A percentile compares a stretch with the other conserved stretches of the same genome.
These are phyloP conservation scores for Stichodactyla helianthus DNA, from an alignment of 64 coral and sea anemone genomes.

Conservation along the genomic window DNA sequence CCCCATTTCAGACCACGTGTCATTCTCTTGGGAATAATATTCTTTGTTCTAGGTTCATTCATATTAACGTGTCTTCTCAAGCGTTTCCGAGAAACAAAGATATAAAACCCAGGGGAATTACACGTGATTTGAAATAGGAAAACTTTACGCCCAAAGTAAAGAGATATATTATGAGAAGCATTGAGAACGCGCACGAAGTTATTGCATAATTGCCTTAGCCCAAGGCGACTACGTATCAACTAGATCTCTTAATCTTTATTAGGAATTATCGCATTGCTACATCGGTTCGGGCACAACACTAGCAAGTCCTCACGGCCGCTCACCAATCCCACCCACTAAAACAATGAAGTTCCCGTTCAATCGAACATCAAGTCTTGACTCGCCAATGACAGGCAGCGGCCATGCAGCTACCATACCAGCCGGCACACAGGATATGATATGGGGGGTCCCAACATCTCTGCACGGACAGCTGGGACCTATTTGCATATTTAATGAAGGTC, in stretches of 20 bases:
- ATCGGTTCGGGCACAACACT: slow-evolving; percentile 69
- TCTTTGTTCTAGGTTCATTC: too few relatives aligned
- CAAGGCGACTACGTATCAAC: too few relatives aligned
- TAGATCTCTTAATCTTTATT: not conserved
- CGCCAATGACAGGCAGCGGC: not conserved
- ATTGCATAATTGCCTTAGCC: too few relatives aligned
- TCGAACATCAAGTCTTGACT: slow-evolving; percentile 18
- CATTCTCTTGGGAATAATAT: too few relatives aligned
- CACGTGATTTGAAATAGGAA: too few relatives aligned
- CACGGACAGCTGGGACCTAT: slow-evolving; percentile 92
- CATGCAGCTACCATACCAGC: slow-evolving; percentile 49
- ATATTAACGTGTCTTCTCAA: too few relatives aligned
- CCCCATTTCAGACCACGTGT: too few relatives aligned
- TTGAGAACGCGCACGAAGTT: too few relatives aligned
- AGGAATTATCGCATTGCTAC: slow-evolving; percentile 75
- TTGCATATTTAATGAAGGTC: slow-evolving; percentile 82
- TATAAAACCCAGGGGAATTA: too few relatives aligned
- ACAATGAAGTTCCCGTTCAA: slow-evolving; percentile 37
- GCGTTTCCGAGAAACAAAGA: too few relatives aligned
- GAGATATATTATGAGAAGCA: too few relatives aligned
- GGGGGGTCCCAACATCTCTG: slow-evolving; percentile 79
- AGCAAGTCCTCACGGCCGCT: slow-evolving; percentile 5
- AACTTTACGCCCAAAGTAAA: too few relatives aligned
- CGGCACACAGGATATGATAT: slow-evolving; percentile 81
- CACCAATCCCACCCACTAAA: not conserved